Evolutionary conservation across 2,888 invertebrate genomes (phyloP).

Genomic region (Melipona beecheii): DNA sequence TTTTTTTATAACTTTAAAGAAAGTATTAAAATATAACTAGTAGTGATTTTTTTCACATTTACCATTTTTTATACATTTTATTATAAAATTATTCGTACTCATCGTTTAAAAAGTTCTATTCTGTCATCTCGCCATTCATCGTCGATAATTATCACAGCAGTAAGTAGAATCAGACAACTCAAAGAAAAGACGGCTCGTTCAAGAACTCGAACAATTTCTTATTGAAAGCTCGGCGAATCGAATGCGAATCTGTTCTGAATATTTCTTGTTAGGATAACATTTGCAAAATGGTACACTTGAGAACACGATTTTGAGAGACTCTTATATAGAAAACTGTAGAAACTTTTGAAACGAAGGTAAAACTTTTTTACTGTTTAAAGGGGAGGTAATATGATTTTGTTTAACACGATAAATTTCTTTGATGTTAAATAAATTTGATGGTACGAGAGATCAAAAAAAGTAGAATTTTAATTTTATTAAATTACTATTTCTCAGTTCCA

Average conservation of each 20-base stretch:
- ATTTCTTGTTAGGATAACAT: not conserved
- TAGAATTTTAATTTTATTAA: no score
- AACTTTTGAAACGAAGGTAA: no score
- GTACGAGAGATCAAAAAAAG: no score
- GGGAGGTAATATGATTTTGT: no score
- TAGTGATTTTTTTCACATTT: no score
- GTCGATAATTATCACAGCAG: slow-evolving; percentile 2
- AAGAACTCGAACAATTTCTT: not conserved
- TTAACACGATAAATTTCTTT: no score
- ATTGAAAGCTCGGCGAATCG: no score
- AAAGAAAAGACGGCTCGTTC: not conserved
- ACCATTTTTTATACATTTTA: not conserved
- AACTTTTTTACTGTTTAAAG: not conserved
- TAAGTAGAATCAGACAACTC: not conserved
- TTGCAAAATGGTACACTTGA: not conserved
- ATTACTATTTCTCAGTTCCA: no score
- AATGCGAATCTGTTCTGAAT: not conserved
- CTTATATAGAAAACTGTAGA: no score
- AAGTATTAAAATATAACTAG: no score
- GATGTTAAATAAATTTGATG: no score
- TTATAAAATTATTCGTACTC: not conserved
- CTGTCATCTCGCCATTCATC: not conserved
- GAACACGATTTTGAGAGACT: not conserved
- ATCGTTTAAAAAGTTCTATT: not conserved
- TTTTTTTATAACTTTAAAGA: no score